Conservation (phyloP, 2,113 vertebrate genomes). For the Rhabdomys dilectus region DNA sequence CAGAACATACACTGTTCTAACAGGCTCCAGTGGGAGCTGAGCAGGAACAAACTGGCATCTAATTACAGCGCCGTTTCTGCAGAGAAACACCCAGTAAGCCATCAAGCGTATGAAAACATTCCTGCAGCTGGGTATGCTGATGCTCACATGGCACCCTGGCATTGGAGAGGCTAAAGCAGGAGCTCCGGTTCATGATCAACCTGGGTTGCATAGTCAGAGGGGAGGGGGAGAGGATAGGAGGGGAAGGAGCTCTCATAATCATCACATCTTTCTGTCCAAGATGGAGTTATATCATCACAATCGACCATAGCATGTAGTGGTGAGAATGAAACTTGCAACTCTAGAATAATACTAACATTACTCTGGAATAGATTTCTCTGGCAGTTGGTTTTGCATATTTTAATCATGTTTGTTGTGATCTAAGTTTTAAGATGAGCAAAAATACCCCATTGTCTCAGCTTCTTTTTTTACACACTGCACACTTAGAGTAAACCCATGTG, state of each 20-base stretch:
- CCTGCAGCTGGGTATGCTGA: background rate
- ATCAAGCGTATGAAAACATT: background rate
- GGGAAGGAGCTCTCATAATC: background rate
- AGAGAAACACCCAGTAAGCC: background rate
- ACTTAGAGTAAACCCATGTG: background rate
- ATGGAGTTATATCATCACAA: background rate
- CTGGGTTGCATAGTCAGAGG: background rate
- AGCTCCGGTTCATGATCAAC: background rate
- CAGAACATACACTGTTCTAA: background rate
- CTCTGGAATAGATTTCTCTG: background rate
- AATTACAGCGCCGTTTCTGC: background rate
- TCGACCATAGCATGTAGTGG: background rate
- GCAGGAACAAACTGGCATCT: background rate
- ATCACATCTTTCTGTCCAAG: background rate
- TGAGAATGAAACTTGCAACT: background rate
- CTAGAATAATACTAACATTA: background rate
- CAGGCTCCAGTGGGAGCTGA: background rate
- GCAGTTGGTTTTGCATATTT: background rate
- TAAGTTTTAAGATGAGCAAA: background rate
- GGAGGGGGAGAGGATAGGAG: accelerated
- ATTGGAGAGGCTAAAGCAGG: background rate
- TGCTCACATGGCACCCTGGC: background rate
- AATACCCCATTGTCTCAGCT: background rate
- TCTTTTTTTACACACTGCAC: background rate
- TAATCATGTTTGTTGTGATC: background rate